These are phyloP conservation scores for Hymenopus coronatus DNA, from an alignment of 2,888 invertebrate genomes.

Conservation along the genomic window DNA sequence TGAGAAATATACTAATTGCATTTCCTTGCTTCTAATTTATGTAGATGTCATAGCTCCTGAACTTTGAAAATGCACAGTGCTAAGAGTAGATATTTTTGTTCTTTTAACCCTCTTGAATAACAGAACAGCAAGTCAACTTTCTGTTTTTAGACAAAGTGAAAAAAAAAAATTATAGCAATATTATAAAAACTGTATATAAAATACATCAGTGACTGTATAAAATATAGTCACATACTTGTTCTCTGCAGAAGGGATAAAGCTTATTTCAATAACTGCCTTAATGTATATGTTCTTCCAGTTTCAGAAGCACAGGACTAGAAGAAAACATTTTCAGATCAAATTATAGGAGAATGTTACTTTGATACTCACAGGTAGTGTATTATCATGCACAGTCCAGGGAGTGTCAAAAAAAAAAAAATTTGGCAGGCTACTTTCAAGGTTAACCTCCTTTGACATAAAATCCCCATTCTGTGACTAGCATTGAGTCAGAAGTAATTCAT, in stretches of 20 bases:
- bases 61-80: background rate
- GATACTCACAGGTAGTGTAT: no score
- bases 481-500: no score
- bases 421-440: no score
- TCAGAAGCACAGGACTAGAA: no score
- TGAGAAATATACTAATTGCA: background rate
- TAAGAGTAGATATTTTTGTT: background rate
- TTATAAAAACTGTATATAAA: background rate
- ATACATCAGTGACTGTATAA: background rate
- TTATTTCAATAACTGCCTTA: background rate
- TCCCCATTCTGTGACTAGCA: no score
- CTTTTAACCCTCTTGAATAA: no score
- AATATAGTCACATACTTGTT: background rate
- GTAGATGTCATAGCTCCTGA: background rate
- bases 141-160: background rate
- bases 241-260: background rate
- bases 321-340: no score
- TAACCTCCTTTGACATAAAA: no score
- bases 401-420: no score
- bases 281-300: no score
- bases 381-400: no score
- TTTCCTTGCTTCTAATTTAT: background rate
- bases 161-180: background rate
- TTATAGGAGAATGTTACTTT: no score
- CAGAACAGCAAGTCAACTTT: background rate